Base-by-base conservation (phyloP, 2,797 vertebrate genomes). In the Cirrhinus molitorella region DNA sequence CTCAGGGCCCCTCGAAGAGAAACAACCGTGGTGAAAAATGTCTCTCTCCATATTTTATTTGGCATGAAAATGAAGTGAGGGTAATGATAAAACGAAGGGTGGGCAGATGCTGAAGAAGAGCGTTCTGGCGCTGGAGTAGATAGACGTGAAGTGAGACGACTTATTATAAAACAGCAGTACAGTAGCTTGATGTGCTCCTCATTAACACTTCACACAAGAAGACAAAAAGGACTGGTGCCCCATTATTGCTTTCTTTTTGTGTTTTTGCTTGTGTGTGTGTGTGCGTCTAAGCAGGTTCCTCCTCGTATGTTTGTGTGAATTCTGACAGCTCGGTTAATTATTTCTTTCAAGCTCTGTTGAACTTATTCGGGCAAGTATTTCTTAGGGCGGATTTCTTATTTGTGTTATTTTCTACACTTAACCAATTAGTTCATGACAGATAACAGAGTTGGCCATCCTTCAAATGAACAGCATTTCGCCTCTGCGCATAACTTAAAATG, bases 251-350 rank as follows among this genome's bases (percentile, higher is more conserved):
- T 49, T 47, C n/a, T 61, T 74, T 53, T 66, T 61, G 25, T 80
- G 13, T 19, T 40, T 68, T 70, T 45, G 61, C 83, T 49, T 53
- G 80, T 87, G 90, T 51, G 10, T 47, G 12, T 45, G 25, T 8
- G 11, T 28, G 21, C 49, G 11, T 28, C 16, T 61, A 25, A 10
- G 25, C 10, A 55, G 47, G 37, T 61, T 75, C 61, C 83, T 90
- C 2, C 19, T 4, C 65, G 80, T 87, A 85, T 78, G 89, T 85
- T 83, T 90, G 87, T 86, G 84, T 89, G 72, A 77, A 49, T 74
- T 47, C 28, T 74, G 61, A 61, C 19, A 79, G 63, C 34, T 59
- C 14, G 4, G 63, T 68, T 83, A 49, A 70, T 78, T 78, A 47
- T 49, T 55, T 37, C 23, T 75, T 75, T 65, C 65, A 75, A 73